Evolutionary conservation across 2,113 vertebrate species (phyloP).

Genomic region (Cranoglanis bouderius): DNA sequence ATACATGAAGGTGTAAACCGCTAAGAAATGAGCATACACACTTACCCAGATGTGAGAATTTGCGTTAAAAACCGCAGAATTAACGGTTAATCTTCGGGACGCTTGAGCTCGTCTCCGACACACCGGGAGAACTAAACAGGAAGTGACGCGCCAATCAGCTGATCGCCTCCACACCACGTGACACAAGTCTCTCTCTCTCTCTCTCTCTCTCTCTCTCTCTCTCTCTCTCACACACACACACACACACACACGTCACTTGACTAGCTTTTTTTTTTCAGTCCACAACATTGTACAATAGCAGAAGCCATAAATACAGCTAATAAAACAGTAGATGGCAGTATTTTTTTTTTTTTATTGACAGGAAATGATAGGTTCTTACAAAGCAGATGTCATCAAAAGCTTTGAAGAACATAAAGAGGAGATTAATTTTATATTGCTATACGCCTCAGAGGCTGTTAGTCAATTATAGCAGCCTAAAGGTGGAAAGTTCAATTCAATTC

Average conservation of each 20-base stretch:
- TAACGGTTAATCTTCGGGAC: neutral
- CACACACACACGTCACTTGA: neutral
- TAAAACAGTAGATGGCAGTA: neutral
- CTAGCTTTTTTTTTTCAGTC: neutral
- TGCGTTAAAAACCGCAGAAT: neutral
- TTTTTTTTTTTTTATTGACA: too few relatives aligned
- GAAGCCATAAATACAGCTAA: neutral
- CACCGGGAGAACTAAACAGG: slow-evolving; percentile 16
- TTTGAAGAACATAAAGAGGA: neutral
- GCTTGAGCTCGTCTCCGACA: neutral
- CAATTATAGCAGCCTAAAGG: too few relatives aligned
- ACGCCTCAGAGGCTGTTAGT: too few relatives aligned
- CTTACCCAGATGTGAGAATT: slow-evolving; percentile 9
- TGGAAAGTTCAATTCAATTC: too few relatives aligned
- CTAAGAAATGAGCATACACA: neutral
- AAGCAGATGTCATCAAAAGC: too few relatives aligned
- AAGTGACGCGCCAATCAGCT: slow-evolving; percentile 48
- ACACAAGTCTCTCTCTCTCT: neutral
- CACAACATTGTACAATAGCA: neutral
- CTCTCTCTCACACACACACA: neutral
- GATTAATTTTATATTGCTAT: neutral
- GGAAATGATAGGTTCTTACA: too few relatives aligned
- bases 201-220: neutral
- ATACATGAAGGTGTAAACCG: neutral
- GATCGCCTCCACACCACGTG: slow-evolving; percentile 29